These are phyloP conservation scores for Pyrochroa serraticornis DNA, from an alignment of 2,888 invertebrate genomes.

Conservation along the genomic window DNA sequence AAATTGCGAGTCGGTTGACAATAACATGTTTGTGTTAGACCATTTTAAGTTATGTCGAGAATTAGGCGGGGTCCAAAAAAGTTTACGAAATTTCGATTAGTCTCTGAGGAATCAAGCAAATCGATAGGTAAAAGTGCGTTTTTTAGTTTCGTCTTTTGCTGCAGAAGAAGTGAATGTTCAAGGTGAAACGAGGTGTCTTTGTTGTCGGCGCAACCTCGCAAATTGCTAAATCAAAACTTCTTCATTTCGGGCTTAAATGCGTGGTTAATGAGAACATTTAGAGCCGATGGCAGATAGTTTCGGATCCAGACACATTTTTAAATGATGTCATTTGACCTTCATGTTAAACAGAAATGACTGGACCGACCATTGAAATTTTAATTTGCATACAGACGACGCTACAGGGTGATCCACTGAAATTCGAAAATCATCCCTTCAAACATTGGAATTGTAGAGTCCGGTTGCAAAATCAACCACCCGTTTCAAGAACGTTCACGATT, in stretches of 20 bases:
- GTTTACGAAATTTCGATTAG: too few relatives aligned
- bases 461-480: constrained; percentile 17
- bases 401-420: neutral
- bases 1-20: too few relatives aligned
- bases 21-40: too few relatives aligned
- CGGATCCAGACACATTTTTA: constrained; percentile 20
- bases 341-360: constrained; percentile 10
- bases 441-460: neutral
- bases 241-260: neutral
- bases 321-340: constrained; percentile 33
- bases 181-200: neutral
- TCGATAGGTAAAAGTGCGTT: too few relatives aligned
- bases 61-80: too few relatives aligned
- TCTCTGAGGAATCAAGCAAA: too few relatives aligned
- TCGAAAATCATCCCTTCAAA: neutral
- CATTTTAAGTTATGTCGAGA: too few relatives aligned
- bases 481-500: constrained; percentile 22
- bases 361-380: constrained; percentile 11
- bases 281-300: constrained; percentile 8
- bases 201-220: neutral
- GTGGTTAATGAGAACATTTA: neutral
- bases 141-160: too few relatives aligned
- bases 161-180: constrained; percentile 4
- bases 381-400: neutral
- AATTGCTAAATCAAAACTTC: too few relatives aligned